Evolutionary conservation across 2,113 vertebrate species (phyloP).

Genomic region (Danionella cerebrum): DNA sequence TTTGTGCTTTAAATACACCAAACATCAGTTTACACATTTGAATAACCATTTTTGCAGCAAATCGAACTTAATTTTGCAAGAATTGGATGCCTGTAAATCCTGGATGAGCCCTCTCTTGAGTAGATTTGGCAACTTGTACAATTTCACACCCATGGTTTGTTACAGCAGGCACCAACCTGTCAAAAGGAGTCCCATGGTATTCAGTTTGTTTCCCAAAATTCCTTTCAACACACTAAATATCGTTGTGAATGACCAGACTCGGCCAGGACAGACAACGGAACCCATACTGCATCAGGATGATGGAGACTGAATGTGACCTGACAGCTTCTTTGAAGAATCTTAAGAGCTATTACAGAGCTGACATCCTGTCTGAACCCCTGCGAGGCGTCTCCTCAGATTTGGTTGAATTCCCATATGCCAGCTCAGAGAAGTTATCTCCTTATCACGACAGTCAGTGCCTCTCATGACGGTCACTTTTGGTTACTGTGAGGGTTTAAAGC

Average conservation of each 20-base stretch:
- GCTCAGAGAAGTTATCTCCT: constrained; percentile 69
- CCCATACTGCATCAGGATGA: constrained; percentile 56
- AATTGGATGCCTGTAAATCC: background rate
- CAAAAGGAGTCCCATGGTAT: background rate
- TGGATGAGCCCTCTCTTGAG: background rate
- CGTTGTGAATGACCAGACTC: constrained; percentile 42
- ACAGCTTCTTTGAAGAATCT: constrained; percentile 58
- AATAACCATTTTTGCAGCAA: too few species aligned
- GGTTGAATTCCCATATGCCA: constrained; percentile 54
- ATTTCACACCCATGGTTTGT: constrained; percentile 29
- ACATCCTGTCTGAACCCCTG: constrained; percentile 59
- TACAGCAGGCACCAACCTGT: constrained; percentile 1
- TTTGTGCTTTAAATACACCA: too few species aligned
- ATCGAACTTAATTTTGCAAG: too few species aligned
- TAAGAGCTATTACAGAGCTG: constrained; percentile 61
- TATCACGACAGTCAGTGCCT: constrained; percentile 77
- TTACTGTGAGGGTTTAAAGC: too few species aligned
- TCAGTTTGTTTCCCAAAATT: background rate
- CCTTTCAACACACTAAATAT: background rate
- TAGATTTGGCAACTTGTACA: background rate
- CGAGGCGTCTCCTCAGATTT: background rate
- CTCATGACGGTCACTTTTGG: background rate
- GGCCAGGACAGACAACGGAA: constrained; percentile 47
- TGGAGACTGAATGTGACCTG: constrained; percentile 73
- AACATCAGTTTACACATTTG: background rate